These are phyloP conservation scores for Aproaerema taeniolella DNA, from an alignment of 2,888 invertebrate species.

Conservation along the genomic window DNA sequence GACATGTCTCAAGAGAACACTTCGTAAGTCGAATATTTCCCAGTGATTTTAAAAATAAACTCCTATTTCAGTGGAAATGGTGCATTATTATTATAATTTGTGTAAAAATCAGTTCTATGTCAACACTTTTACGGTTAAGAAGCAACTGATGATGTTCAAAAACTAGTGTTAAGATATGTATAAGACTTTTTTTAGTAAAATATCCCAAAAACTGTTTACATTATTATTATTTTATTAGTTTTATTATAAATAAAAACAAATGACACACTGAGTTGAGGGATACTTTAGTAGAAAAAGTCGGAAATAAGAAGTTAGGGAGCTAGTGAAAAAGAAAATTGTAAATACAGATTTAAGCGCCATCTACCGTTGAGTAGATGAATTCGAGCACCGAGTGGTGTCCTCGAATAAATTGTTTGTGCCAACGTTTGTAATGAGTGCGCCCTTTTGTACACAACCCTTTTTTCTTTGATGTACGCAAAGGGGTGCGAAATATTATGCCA, in stretches of 20 bases:
- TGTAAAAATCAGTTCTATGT: slow-evolving; percentile 18
- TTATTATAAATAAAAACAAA: too few relatives aligned
- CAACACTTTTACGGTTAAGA: slow-evolving; percentile 28
- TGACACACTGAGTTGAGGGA: too few relatives aligned
- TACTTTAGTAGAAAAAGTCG: slow-evolving; percentile 40
- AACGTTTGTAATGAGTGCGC: slow-evolving; percentile 71
- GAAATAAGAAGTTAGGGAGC: slow-evolving; percentile 30
- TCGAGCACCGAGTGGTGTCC: slow-evolving; percentile 25
- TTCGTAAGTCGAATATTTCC: slow-evolving; percentile 38
- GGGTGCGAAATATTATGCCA: slow-evolving; percentile 70
- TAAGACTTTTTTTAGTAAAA: slow-evolving; percentile 8
- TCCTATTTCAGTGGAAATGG: slow-evolving; percentile 25
- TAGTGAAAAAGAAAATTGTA: slow-evolving; percentile 41
- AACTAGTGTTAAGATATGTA: slow-evolving; percentile 43
- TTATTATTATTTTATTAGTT: too few relatives aligned
- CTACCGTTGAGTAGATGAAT: slow-evolving; percentile 59
- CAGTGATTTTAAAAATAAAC: slow-evolving; percentile 42
- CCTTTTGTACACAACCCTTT: slow-evolving; percentile 66
- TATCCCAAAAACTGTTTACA: slow-evolving; percentile 6
- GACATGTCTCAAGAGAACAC: slow-evolving; percentile 56
- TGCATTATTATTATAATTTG: slow-evolving; percentile 34
- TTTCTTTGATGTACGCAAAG: slow-evolving; percentile 72
- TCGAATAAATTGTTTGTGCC: slow-evolving; percentile 68
- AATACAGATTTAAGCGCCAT: slow-evolving; percentile 66
- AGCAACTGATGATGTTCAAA: slow-evolving; percentile 77